phyloP scores from a whole-genome alignment of 2,113 vertebrate species.

The Trematomus loennbergii region DNA sequence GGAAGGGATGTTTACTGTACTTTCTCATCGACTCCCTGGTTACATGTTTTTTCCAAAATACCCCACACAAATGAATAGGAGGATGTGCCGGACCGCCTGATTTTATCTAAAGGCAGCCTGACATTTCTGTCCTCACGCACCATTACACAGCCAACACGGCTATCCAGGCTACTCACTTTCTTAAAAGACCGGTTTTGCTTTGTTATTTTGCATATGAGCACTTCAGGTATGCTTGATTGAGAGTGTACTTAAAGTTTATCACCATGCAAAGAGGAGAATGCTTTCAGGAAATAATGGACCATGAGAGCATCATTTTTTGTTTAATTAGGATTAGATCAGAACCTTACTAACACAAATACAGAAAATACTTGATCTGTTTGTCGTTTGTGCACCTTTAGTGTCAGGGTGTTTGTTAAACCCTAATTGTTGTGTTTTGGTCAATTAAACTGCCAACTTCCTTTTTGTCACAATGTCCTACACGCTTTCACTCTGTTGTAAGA shows the following conservation, averaged over 20 bases:
- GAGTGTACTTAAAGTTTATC: constrained; percentile 43
- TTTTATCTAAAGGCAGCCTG: not conserved
- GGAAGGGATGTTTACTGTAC: too few species aligned
- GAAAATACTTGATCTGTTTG: not conserved
- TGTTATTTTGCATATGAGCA: constrained; percentile 53
- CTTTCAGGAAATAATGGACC: not conserved
- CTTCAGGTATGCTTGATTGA: constrained; percentile 41
- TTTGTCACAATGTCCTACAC: not conserved
- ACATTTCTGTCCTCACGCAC: constrained; percentile 39
- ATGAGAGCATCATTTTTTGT: not conserved
- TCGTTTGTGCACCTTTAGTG: not conserved
- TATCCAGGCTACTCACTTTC: constrained; percentile 29
- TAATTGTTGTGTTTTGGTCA: not conserved
- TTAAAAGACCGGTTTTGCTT: constrained; percentile 29
- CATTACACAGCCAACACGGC: constrained; percentile 49
- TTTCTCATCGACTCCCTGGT: not conserved
- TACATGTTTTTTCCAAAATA: not conserved
- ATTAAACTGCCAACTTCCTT: not conserved
- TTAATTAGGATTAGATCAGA: not conserved
- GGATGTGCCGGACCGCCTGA: too few species aligned
- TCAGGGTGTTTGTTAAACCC: not conserved
- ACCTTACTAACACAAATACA: not conserved
- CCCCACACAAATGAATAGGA: too few species aligned
- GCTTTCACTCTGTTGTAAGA: not conserved
- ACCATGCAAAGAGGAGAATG: constrained; percentile 13